A percentile compares a stretch with the other conserved stretches of the same genome.
phyloP scores from a whole-genome alignment of 2,888 invertebrate genomes.

The Zaprionus obscuricornis region DNA sequence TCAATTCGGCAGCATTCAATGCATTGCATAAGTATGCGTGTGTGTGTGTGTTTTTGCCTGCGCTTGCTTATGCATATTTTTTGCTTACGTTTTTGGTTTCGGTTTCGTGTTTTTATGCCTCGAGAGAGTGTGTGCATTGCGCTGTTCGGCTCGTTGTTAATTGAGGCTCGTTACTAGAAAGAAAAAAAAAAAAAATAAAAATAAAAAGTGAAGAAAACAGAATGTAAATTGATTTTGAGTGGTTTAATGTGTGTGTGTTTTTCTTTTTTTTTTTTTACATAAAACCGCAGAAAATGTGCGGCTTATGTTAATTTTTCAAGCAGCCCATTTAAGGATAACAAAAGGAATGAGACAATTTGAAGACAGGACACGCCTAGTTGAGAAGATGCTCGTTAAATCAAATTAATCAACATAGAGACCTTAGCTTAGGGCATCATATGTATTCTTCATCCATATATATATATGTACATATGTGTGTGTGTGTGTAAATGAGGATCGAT shows the following conservation, averaged over 20 bases:
- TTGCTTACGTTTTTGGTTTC: constrained; percentile 19
- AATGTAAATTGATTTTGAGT: constrained; percentile 70
- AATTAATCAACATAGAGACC: constrained; percentile 69
- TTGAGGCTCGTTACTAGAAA: constrained; percentile 44
- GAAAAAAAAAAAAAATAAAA: constrained; percentile 19
- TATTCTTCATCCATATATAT: not conserved
- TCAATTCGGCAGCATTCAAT: no score
- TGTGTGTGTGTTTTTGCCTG: no score
- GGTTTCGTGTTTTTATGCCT: constrained; percentile 27
- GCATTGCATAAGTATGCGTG: no score
- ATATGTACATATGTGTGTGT: constrained; percentile 2
- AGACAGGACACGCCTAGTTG: constrained; percentile 51
- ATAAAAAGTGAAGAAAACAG: constrained; percentile 34
- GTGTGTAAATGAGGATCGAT: no score
- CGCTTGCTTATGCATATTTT: not conserved
- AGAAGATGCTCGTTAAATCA: constrained; percentile 63
- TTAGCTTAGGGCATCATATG: constrained; percentile 12
- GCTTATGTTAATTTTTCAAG: constrained; percentile 62
- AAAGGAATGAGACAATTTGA: constrained; percentile 18
- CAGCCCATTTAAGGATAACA: constrained; percentile 1
- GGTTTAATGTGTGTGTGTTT: constrained; percentile 39
- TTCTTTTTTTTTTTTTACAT: constrained; percentile 17
- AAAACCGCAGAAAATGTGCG: constrained; percentile 68
- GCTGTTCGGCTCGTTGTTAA: no score
- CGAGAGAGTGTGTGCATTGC: constrained; percentile 25